Evolutionary conservation across 2,113 vertebrate species (phyloP).

Genomic region (Melozone crissalis): DNA sequence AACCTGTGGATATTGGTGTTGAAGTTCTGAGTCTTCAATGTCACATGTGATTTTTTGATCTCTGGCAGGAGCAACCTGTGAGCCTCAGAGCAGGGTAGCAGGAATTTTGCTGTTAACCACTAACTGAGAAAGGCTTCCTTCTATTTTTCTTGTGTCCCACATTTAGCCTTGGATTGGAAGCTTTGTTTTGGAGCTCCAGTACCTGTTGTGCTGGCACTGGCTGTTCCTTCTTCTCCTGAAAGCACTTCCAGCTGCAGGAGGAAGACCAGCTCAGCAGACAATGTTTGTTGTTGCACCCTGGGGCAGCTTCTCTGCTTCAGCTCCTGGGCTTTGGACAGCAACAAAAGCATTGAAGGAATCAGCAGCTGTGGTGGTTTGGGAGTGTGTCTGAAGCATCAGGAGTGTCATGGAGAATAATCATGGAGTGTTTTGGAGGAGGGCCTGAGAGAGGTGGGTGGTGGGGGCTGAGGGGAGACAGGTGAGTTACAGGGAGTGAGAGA

Average conservation of each 20-base stretch:
- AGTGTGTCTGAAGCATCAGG: neutral
- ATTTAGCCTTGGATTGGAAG: neutral
- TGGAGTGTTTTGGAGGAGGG: neutral
- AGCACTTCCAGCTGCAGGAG: neutral
- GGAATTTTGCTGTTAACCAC: neutral
- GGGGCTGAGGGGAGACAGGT: neutral
- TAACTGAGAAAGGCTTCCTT: neutral
- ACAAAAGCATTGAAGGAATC: neutral
- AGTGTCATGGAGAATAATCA: neutral
- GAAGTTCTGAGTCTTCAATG: neutral
- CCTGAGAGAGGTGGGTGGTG: neutral
- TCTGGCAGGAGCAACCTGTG: neutral
- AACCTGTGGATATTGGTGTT: neutral
- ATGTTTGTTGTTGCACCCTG: neutral
- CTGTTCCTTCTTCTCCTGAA: neutral
- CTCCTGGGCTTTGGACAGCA: neutral
- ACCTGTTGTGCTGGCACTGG: neutral
- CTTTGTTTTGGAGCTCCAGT: neutral
- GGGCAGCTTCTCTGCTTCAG: neutral
- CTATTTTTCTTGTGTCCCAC: neutral
- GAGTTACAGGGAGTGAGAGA: neutral
- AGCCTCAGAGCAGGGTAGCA: neutral
- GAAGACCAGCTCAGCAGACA: neutral
- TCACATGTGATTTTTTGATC: rapidly evolving
- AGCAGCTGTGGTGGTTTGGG: neutral